Percentiles rank a stretch among this genome's conserved stretches.
Conservation (phyloP, 2,113 vertebrate species). For the Protobothrops flavoviridis region DNA sequence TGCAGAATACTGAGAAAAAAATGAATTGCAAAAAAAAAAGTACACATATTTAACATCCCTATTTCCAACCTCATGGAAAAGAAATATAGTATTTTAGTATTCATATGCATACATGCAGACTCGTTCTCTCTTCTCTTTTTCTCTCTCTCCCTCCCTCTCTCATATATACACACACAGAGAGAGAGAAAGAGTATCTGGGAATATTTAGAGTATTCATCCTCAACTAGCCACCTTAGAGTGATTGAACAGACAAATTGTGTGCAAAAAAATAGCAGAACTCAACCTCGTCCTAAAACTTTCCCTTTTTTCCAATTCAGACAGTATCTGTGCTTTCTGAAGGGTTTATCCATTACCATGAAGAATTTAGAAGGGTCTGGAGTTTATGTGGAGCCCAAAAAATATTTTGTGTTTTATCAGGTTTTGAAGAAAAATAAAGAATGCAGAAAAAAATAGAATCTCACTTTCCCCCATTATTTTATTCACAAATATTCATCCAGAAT, state of each 20-base stretch:
- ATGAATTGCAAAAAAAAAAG: neutral
- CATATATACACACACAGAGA: too few relatives aligned
- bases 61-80: neutral
- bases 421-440: neutral
- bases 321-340: slow-evolving; percentile 62
- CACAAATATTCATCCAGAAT: neutral
- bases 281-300: slow-evolving; percentile 40
- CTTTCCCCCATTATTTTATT: neutral
- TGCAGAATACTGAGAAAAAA: neutral
- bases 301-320: slow-evolving; percentile 61
- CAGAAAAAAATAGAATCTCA: neutral
- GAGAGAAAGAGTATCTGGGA: neutral
- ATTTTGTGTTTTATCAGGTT: neutral
- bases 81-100: neutral
- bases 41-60: neutral
- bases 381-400: neutral
- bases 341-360: slow-evolving; percentile 67
- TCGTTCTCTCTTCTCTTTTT: too few relatives aligned
- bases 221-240: neutral
- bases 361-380: slow-evolving; percentile 59
- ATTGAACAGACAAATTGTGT: slow-evolving; percentile 10
- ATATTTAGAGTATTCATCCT: slow-evolving; percentile 9
- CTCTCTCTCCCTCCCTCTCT: too few relatives aligned
- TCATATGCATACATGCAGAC: neutral
- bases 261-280: slow-evolving; percentile 29